Base-by-base conservation (phyloP, 2,113 vertebrate species). In the Platysteira castanea region DNA sequence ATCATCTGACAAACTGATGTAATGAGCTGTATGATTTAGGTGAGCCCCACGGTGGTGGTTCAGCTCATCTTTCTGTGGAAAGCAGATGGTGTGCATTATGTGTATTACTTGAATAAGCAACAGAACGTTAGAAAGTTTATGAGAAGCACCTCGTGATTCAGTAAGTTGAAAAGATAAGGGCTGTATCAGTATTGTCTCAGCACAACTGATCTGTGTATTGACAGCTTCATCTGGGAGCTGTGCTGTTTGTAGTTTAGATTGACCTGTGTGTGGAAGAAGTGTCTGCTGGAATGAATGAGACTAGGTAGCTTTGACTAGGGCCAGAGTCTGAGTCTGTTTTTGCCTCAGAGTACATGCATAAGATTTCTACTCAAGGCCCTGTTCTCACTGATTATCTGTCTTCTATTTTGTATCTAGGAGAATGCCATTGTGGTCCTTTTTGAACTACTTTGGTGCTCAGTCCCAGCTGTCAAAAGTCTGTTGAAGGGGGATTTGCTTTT, bases 21-120 rank as follows among this genome's bases (percentile, higher is more conserved):
- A 65, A 13, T 0, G 12, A 57, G 21, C 0, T 1, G 5, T 24
- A 8, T 5, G 9, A 31, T 65, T 68, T 60, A 60, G 27, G 5
- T 7, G 2, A 53, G 44, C 13, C 9, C 13, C 24, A 6, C 52
- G 3, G 0, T 26, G 13, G 11, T 85, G 56, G 27, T 69, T 89
- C 14, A 53, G 6, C 31, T 76, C 0, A 0, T 42, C 16, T 44
- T 67, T 33, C 35, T 83, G 21, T 53, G 39, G 50, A 53, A 44
- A 68, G 33, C 13, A 42, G 15, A 4, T 21, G 31, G 4, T 64
- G 31, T 69, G 13, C 28, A 23, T 1, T 47, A 49, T 1, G 0
- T 60, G 15, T 14, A 9, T 59, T 52, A 24, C 37, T 87, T 87
- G 67, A 70, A 14, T 54, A 57, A 81, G 27, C 11, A 35, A 9